phyloP scores from a whole-genome alignment of 30 jellyfish, hydroid and myxozoan genomes.

The Cassiopea xamachana region DNA sequence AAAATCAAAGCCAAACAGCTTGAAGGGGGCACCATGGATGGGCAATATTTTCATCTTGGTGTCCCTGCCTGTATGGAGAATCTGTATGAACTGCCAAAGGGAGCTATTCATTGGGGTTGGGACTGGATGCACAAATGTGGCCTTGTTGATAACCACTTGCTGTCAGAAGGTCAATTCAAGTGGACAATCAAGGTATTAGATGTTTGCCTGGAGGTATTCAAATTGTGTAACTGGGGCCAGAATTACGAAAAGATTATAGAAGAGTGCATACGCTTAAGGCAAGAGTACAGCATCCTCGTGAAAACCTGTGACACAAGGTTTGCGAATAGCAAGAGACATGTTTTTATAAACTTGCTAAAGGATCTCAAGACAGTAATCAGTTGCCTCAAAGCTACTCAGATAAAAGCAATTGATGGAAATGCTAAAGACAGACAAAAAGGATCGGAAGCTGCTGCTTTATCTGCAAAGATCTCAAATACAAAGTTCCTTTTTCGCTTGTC shows the following conservation, averaged over 20 bases:
- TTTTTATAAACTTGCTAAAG: too few species aligned
- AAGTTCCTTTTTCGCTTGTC: not conserved
- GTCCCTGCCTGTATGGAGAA: not conserved
- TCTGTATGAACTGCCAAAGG: not conserved
- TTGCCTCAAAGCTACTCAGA: not conserved
- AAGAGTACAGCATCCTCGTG: too few species aligned
- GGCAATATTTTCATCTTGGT: not conserved
- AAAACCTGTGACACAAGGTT: not conserved
- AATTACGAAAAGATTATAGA: too few species aligned
- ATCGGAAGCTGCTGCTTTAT: not conserved
- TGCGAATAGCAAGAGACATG: not conserved
- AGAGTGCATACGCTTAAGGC: not conserved
- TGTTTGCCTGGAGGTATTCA: too few species aligned
- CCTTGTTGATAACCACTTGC: not conserved
- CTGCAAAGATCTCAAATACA: not conserved
- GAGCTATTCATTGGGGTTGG: not conserved
- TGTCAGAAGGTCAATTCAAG: too few species aligned
- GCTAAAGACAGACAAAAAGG: not conserved
- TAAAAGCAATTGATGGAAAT: not conserved
- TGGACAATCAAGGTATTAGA: too few species aligned
- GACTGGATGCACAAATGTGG: not conserved
- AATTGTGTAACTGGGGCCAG: too few species aligned
- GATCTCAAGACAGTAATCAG: not conserved
- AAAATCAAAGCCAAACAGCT: not conserved
- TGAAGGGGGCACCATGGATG: not conserved